phyloP scores from a whole-genome alignment of 1,140 invertebrate species.

The Drosophila nigrodunni region DNA sequence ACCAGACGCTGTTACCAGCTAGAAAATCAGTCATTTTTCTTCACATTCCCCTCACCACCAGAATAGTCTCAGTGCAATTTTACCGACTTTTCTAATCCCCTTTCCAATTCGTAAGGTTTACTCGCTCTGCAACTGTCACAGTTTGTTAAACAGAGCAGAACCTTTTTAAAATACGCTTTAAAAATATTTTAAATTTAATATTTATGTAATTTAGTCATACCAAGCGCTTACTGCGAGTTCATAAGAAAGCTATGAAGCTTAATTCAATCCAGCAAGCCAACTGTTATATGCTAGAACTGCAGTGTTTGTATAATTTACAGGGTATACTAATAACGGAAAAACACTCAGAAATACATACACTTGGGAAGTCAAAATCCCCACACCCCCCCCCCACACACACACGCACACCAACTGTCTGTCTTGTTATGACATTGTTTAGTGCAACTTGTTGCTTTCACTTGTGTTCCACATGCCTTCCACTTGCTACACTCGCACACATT shows the following conservation, averaged over 20 bases:
- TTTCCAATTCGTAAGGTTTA: slow-evolving; percentile 1
- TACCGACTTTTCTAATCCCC: too few relatives aligned
- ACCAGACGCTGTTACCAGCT: slow-evolving; percentile 8
- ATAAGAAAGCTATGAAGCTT: too few relatives aligned
- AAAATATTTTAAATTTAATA: too few relatives aligned
- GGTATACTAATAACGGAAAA: slow-evolving; percentile 4
- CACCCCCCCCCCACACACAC: neutral
- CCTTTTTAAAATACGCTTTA: slow-evolving; percentile 4
- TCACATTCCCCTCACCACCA: neutral
- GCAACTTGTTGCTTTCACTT: slow-evolving; percentile 43
- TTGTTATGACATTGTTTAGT: slow-evolving; percentile 12
- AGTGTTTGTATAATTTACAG: neutral
- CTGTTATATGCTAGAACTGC: too few relatives aligned
- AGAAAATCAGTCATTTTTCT: slow-evolving; percentile 24
- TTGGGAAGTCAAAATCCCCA: neutral
- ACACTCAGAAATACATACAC: slow-evolving; percentile 1
- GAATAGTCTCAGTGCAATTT: too few relatives aligned
- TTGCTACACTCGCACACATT: neutral
- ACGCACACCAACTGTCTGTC: neutral
- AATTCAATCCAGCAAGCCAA: too few relatives aligned
- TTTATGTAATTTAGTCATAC: too few relatives aligned
- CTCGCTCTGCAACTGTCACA: neutral
- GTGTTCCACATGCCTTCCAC: neutral
- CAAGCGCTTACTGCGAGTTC: too few relatives aligned
- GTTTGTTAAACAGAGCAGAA: neutral